Evolutionary conservation across 2,888 invertebrate species (phyloP).

Genomic region (Eupithecia abbreviata): DNA sequence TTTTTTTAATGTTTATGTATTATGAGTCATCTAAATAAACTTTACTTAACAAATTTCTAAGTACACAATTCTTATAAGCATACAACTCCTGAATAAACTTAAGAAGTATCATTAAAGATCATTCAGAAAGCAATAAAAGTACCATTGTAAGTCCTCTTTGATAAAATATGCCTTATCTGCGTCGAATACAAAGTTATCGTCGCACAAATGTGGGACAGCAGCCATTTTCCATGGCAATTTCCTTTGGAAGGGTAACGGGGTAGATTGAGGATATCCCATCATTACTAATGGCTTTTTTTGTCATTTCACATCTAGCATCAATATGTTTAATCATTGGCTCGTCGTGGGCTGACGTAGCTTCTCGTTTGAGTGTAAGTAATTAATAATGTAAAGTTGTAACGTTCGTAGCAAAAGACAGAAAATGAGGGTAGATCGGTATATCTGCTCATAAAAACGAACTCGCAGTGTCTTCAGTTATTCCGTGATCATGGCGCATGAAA

Average conservation of each 20-base stretch:
- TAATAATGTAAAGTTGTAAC: too few species aligned
- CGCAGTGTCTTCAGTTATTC: too few species aligned
- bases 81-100: background rate
- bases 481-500: too few species aligned
- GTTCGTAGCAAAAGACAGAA: too few species aligned
- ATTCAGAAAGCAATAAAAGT: slow-evolving; percentile 30
- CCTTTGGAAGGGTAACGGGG: slow-evolving; percentile 33
- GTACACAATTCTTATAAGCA: background rate
- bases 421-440: too few species aligned
- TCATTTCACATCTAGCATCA: background rate
- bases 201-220: slow-evolving; percentile 26
- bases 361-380: background rate
- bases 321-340: background rate
- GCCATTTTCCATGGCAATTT: slow-evolving; percentile 38
- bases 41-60: background rate
- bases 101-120: slow-evolving; percentile 15
- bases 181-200: slow-evolving; percentile 28
- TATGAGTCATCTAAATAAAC: background rate
- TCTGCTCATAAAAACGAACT: too few species aligned
- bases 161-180: slow-evolving; percentile 26
- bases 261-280: slow-evolving; percentile 39
- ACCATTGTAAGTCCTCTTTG: slow-evolving; percentile 20
- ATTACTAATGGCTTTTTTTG: slow-evolving; percentile 20
- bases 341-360: background rate
- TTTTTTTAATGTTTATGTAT: too few species aligned